A percentile compares a stretch with the other conserved stretches of the same genome.
phyloP scores from a whole-genome alignment of 2,797 vertebrate genomes.

The Manis crassicaudata region DNA sequence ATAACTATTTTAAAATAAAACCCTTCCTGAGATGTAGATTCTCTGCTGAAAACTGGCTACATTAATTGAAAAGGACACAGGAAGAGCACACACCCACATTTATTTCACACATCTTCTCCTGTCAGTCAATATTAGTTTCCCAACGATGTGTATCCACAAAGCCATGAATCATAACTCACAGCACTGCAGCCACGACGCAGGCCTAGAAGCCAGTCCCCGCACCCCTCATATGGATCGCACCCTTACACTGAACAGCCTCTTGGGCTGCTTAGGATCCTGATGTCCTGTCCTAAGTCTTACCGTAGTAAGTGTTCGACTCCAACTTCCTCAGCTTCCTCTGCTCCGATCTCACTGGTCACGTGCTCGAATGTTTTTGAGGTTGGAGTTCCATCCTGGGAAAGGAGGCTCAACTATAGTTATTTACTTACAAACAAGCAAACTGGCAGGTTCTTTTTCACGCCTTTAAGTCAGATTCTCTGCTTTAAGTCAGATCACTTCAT shows the following conservation, averaged over 20 bases:
- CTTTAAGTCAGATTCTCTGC: background rate
- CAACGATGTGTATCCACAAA: background rate
- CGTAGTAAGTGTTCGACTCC: slow-evolving; percentile 98
- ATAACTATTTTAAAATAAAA: background rate
- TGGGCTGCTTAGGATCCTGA: background rate
- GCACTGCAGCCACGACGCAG: background rate
- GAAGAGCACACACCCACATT: background rate
- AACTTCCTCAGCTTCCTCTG: slow-evolving; percentile 98
- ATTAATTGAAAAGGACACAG: background rate
- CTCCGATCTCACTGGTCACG: slow-evolving; percentile 98
- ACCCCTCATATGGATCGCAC: background rate
- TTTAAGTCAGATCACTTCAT: background rate
- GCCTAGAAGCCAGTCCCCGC: background rate
- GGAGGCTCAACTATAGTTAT: slow-evolving; percentile 12
- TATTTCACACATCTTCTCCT: background rate
- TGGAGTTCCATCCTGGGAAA: slow-evolving; percentile 94
- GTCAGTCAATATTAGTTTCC: background rate
- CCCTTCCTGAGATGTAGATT: background rate
- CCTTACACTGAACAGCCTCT: background rate
- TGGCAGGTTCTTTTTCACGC: background rate
- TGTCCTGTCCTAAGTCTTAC: slow-evolving; percentile 82
- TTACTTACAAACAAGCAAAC: background rate
- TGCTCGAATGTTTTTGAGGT: slow-evolving; percentile 99
- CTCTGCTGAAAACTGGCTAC: background rate
- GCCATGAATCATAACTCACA: background rate